Evolutionary conservation across 2,888 invertebrate genomes (phyloP), one percentile per base, ranked within the genome.

Genomic region (Tethea ocularis): DNA sequence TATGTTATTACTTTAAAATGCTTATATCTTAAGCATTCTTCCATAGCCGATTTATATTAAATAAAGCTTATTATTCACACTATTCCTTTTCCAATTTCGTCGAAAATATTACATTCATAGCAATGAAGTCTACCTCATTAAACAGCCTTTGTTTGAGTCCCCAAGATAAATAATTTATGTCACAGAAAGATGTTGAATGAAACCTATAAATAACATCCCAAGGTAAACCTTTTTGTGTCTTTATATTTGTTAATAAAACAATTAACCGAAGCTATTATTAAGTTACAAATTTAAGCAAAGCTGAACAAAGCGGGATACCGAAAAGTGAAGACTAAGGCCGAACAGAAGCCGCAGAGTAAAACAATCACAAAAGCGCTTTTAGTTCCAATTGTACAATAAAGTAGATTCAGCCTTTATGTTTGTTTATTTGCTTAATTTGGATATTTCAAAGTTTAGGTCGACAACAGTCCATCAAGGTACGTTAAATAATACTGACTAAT

Each of bases 251-350:
- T 10, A 33, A 24, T 13, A 54, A 36, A 36, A 33, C 20, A 54
- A 33, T 54, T 54, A 22, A 36, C 46, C 46, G 26, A 22, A 3
- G 11, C 36, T 20, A 22, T 54, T 22, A 54, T 22, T 26, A 54
- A 54, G 54, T 54, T 54, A 22, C 22, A n/a, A 46, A 46, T n/a
- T 46, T 11, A 24, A 33, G 58, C 62, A 63, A 63, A 57, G 33
- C 13, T 52, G 46, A 52, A 56, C 54, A 52, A 51, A 36, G 57
- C 53, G 58, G 57, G 33, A 57, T 57, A 41, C 41, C 52, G 56
- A 57, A 63, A 63, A 61, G 59, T 57, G 63, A 33, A 52, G 56
- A 58, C 41, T 33, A 33, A 20, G 11, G 53, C 33, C 22, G 6
- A 15, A 29, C 11, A 10, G 10, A 36, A 54, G 36, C 54, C 54